These are phyloP conservation scores for Megaceryle maxima DNA, from an alignment of 2,113 vertebrate genomes.

Conservation along the genomic window DNA sequence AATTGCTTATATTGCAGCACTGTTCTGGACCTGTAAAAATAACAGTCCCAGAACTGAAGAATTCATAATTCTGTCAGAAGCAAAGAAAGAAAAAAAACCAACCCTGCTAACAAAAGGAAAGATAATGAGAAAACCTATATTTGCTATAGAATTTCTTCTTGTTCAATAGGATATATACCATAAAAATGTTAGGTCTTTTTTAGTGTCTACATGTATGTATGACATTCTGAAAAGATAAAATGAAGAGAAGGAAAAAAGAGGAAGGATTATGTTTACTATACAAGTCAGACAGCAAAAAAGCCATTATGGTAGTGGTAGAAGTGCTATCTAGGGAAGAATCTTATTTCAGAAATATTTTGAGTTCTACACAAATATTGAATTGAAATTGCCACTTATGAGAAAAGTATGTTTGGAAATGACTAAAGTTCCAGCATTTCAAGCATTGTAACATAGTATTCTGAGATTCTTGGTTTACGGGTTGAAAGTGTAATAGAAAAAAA, in stretches of 20 bases:
- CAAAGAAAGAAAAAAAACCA: neutral
- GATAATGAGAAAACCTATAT: neutral
- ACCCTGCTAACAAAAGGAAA: neutral
- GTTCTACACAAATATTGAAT: neutral
- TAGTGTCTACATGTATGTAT: too few relatives aligned
- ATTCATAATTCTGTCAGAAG: neutral
- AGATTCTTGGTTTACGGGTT: neutral
- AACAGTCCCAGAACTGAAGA: neutral
- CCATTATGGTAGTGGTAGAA: neutral
- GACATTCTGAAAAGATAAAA: neutral
- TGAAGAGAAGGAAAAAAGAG: neutral
- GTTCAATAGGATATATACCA: accelerated
- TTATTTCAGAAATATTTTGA: neutral
- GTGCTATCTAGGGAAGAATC: neutral
- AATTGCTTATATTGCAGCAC: neutral
- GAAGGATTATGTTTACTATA: neutral
- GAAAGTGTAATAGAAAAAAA: neutral
- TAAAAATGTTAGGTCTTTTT: neutral
- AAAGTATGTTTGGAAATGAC: neutral
- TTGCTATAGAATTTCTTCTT: neutral
- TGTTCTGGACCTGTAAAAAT: neutral
- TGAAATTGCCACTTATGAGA: neutral
- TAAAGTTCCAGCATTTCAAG: neutral
- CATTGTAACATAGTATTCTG: neutral
- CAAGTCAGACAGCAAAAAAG: neutral